Evolutionary conservation across 2,797 vertebrate species (phyloP).

Genomic region (Schizopygopsis pylzovi): DNA sequence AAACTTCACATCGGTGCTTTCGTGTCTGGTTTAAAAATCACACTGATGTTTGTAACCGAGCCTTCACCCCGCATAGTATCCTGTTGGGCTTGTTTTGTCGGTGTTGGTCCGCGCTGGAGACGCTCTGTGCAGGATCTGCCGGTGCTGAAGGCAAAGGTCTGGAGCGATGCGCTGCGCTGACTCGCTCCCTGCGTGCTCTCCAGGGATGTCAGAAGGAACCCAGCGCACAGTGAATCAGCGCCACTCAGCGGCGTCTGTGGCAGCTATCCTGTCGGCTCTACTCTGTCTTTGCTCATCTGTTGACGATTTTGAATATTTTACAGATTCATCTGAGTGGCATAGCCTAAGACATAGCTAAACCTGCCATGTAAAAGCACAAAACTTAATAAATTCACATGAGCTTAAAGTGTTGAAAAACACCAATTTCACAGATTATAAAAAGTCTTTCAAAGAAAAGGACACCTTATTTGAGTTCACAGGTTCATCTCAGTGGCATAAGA

Average conservation of each 20-base stretch:
- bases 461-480: background rate
- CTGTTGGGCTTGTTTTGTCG: conserved; percentile 1
- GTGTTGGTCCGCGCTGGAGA: conserved; percentile 34
- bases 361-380: background rate
- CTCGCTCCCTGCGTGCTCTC: conserved; percentile 38
- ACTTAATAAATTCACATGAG: background rate
- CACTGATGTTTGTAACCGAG: background rate
- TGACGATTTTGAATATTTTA: background rate
- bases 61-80: conserved; percentile 12
- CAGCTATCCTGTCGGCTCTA: conserved; percentile 1
- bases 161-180: conserved; percentile 45
- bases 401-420: background rate
- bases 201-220: background rate
- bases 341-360: background rate
- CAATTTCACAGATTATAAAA: background rate
- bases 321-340: background rate
- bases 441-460: background rate
- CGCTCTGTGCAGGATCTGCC: conserved; percentile 42
- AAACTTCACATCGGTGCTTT: conserved; percentile 55
- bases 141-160: conserved; percentile 55
- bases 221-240: conserved; percentile 49
- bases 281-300: background rate
- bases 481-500: background rate
- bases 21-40: conserved; percentile 3
- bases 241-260: conserved; percentile 49